Base-by-base conservation (phyloP, 2,888 invertebrate genomes). In the Lissocephala sabroskyi region DNA sequence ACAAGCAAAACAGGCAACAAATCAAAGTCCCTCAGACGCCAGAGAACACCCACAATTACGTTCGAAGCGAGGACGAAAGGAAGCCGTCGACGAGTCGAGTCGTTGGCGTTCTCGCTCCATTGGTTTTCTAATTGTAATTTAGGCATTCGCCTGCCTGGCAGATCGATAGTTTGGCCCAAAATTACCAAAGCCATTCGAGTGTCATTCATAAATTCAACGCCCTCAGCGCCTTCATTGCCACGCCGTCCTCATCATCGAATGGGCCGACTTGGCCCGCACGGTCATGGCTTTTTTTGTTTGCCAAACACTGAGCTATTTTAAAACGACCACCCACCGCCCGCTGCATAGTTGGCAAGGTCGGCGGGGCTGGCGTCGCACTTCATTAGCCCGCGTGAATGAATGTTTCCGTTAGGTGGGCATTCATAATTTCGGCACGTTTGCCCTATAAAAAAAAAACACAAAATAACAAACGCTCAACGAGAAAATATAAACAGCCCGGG, bases 381-480 rank as follows among this genome's bases (percentile, higher is more conserved):
- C 68, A 68, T 75, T 68, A 71, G 67, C 61, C 66, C 56, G 56
- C 55, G 43, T 53, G 58, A 70, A 74, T 59, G 71, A 61, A 74
- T 54, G 49, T 61, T 62, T 73, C 59, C 74, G 62, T 56, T 59
- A 48, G 54, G 40, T 63, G n/a, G n/a, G n/a, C n/a, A 59, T 60
- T 53, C 59, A 66, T 64, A 67, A 62, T 62, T 40, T 49, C 42
- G 19, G 39, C 50, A 56, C 55, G 50, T 48, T 49, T 43, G 26
- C 45, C 39, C 49, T 36, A 53, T 45, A 46, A 37, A 50, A 62
- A 50, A 46, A 43, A 36, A 46, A 23, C 23, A 5, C 23, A 48
- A 39, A 13, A 11, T 29, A 41, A 23, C 23, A 23, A 41, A n/a
- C n/a, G n/a, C n/a, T n/a, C n/a, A n/a, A n/a, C n/a, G n/a, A n/a